These are phyloP conservation scores for Cerastis rubricosa DNA, from an alignment of 2,888 invertebrate species.

Conservation along the genomic window DNA sequence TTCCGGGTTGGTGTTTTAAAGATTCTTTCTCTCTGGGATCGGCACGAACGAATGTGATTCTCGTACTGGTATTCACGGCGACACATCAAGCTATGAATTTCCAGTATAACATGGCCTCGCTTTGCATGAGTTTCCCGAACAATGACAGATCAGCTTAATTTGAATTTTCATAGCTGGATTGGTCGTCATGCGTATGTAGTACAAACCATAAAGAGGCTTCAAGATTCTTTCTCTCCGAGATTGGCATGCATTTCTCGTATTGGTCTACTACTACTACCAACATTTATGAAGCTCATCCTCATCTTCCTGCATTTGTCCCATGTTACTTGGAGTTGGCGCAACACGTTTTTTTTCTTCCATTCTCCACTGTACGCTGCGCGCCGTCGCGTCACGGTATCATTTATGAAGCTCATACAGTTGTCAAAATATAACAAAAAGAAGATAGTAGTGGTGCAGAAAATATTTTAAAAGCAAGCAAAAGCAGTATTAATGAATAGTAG, in stretches of 20 bases:
- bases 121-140: no score
- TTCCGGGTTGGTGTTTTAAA: constrained; percentile 31
- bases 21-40: not conserved
- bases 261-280: not conserved
- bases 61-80: not conserved
- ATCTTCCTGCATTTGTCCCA: not conserved
- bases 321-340: not conserved
- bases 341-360: not conserved
- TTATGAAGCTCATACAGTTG: not conserved
- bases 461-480: not conserved
- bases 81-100: no score
- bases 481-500: not conserved
- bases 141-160: no score
- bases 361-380: not conserved
- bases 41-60: not conserved
- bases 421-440: not conserved
- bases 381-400: not conserved
- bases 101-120: no score
- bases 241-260: not conserved
- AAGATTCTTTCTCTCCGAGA: not conserved
- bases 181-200: no score
- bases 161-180: no score
- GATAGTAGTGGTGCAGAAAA: not conserved
- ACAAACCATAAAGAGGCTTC: not conserved
- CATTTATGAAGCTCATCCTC: not conserved